Evolutionary conservation across 2,113 vertebrate species (phyloP), one percentile per base, ranked within the genome.

Genomic region (Benitochromis conjunctus): DNA sequence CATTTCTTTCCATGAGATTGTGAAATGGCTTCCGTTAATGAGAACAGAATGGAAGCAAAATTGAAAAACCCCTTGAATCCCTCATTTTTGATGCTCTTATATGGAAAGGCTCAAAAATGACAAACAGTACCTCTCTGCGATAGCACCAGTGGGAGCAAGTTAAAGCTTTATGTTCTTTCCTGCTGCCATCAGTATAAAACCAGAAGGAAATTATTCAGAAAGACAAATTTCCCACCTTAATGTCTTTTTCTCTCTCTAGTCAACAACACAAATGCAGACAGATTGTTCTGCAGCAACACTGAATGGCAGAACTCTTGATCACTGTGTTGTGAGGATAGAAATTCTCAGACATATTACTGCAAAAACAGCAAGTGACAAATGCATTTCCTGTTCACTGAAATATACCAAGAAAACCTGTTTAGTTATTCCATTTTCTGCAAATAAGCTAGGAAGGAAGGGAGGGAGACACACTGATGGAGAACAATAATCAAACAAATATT

Each of bases 271-370:
- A 93, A 94, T 83, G 54, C 76, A 91, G 85, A 90, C 54, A 36
- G 58, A 92, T 93, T 66, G 29, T 80, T 84, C 76, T 41, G 66
- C 57, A 56, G 83, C 64, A 46, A 51, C 24, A 16, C 89, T 76
- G 82, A 92, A 91, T 86, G 83, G 82, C 85, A 87, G 77, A 81
- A 84, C 86, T 86, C 77, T 90, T 90, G 82, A 92, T 92, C 88
- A 92, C 31, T 89, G 90, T 89, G 86, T 86, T 5, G 16, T 76
- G 21, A 78, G n/a, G 64, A 82, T n/a, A 83, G 29, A 77, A 86
- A 24, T 43, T 56, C 55, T 91, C 84, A 86, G 83, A 90, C 87
- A 80, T 82, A 78, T 85, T 36, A 85, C 26, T 31, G 58, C 16
- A 6, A 29, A 81, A 86, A 82, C 14, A 85, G 24, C 48, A 1